Evolutionary conservation across 2,113 vertebrate genomes (phyloP), one percentile per base, ranked within the genome.

Genomic region (Leucopsar rothschildi): DNA sequence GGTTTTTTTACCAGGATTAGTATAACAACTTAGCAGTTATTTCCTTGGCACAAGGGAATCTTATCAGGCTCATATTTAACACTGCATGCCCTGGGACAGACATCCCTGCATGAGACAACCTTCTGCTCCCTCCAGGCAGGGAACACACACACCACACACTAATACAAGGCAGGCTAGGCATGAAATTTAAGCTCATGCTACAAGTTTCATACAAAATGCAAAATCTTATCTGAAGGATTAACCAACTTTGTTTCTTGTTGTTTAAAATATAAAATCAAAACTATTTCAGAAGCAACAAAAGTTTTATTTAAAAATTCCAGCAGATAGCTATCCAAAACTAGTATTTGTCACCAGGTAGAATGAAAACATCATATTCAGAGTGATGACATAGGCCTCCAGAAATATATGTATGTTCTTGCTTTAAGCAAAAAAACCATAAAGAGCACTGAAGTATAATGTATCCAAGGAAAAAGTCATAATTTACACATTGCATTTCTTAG

Each of bases 221-320:
- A 33, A 52, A 47, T 61, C 84, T 52, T 61, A 70, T 40, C 24
- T 65, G 37, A 90, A 70, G 29, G 27, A 78, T 70, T 61, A 78
- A 59, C 4, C 17, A 53, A n/a, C 3, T 35, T 33, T 13, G 4
- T 17, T 75, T 68, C 29, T 55, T 75, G 3, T 6, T 14, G 2
- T 22, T 92, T 88, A 21, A 59, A 79, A 75, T 22, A 72, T 8
- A 52, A 93, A 79, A 75, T 35, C 25, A 68, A 71, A 92, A 66
- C 5, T 66, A 55, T 39, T 71, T 66, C 29, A 79, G 40, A 68
- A 85, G 35, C 12, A 87, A 37, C 9, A 4, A 53, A 35, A 7
- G 12, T 79, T 90, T 68, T 60, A 52, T 20, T 75, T 50, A 9
- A 63, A 92, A 76, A 71, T 10, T 40, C 49, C 52, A 90, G 22